Evolutionary conservation across 2,113 vertebrate species (phyloP), one percentile per base, ranked within the genome.

Genomic region (Colossoma macropomum): DNA sequence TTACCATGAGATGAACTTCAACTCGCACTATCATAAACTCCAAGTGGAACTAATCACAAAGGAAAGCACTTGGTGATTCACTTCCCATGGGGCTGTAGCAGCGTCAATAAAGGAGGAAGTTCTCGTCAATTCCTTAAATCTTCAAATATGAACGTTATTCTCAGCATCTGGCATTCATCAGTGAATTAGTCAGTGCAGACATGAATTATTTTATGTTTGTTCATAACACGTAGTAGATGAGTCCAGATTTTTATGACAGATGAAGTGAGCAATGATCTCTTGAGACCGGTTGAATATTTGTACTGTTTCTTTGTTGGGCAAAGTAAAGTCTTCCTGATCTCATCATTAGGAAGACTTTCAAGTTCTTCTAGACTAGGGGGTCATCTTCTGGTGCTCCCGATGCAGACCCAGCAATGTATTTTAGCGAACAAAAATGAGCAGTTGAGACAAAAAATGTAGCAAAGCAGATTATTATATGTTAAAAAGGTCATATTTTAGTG

Each of bases 141-240:
- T 45, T 71, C 23, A 34, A 10, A 71, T 71, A 45, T 4, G n/a
- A 25, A 45, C 27, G 41, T 45, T 71, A 45, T 45, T 45, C 38
- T 45, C 19, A n/a, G 34, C 68, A 71, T 71, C 68, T 71, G 68
- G 68, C 11, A n/a, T n/a, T n/a, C 23, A 45, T 71, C 68, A 71
- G 34, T 12, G 41, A 45, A 45, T 71, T 45, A 71, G 68, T 71
- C 34, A 45, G 38, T 45, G 19, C 6, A 71, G 21, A 25, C 12
- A 45, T 71, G 0, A 12, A 25, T 71, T 71, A 16, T 71, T 71
- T 71, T 62, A 71, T 45, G 23, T 12, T 45, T 71, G 23, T 45
- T 71, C 68, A 23, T 71, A 71, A 45, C 19, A 41, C 38, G 16
- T 13, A 34, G 17, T 27, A 25, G 32, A 59, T 9, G 23, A 59